These are phyloP conservation scores for Agrotis segetum DNA, from an alignment of 2,888 invertebrate species.

Conservation along the genomic window DNA sequence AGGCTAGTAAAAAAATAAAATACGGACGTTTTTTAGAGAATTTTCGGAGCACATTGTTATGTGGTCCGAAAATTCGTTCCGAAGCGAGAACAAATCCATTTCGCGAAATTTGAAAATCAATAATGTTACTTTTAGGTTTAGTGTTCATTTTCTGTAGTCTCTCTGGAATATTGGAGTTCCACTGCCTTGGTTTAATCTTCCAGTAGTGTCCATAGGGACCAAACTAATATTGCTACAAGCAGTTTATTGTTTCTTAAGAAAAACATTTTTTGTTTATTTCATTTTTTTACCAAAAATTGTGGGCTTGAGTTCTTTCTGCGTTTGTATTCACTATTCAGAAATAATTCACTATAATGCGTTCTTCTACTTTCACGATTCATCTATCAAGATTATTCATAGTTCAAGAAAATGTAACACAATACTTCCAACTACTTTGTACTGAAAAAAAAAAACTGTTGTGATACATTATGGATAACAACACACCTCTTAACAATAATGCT, in stretches of 20 bases:
- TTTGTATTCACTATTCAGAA: slow-evolving; percentile 6
- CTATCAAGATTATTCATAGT: not conserved
- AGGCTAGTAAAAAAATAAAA: too few relatives aligned
- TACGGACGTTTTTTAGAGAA: too few relatives aligned
- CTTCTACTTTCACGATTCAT: not conserved
- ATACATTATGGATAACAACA: slow-evolving; percentile 13
- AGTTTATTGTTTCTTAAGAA: slow-evolving; percentile 33
- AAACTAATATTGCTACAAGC: slow-evolving; percentile 59
- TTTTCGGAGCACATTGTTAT: too few relatives aligned
- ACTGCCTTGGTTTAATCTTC: slow-evolving; percentile 60
- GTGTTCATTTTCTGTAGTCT: slow-evolving; percentile 43
- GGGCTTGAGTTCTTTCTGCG: not conserved
- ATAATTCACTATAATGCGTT: not conserved
- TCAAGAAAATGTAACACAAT: not conserved
- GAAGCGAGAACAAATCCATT: too few relatives aligned
- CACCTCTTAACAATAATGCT: slow-evolving; percentile 21
- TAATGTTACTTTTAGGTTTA: slow-evolving; percentile 27
- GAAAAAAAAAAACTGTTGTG: slow-evolving; percentile 1
- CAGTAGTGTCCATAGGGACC: slow-evolving; percentile 49
- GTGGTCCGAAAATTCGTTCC: too few relatives aligned
- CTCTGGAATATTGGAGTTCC: slow-evolving; percentile 42
- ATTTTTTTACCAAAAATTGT: slow-evolving; percentile 12
- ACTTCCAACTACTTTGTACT: not conserved
- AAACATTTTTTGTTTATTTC: slow-evolving; percentile 19
- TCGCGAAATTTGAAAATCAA: too few relatives aligned